Evolutionary conservation across 2,113 vertebrate genomes (phyloP).

Genomic region (human (Homo sapiens)): GRCh38 chr18:79241501-79242000

Average conservation of each 20-base stretch:
- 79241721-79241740: constrained; percentile 56
- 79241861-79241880: constrained; percentile 88
- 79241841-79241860: constrained; percentile 79
- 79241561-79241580: neutral
- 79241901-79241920: constrained; percentile 91
- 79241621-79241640: constrained; percentile 13
- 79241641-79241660: neutral
- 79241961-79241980: constrained; percentile 68
- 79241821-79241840: constrained; percentile 74
- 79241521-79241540: too few species aligned
- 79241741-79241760: constrained; percentile 60
- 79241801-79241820: constrained; percentile 71
- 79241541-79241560: neutral
- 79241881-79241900: constrained; percentile 91
- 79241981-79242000: neutral
- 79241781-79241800: constrained; percentile 76
- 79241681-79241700: constrained; percentile 10
- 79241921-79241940: constrained; percentile 96
- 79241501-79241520: neutral
- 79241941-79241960: constrained; percentile 83
- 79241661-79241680: neutral
- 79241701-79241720: constrained; percentile 26
- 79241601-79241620: neutral
- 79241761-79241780: constrained; percentile 72
- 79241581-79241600: constrained; percentile 44